Evolutionary conservation across 2,113 vertebrate genomes (phyloP).

Genomic region (rat (Rattus norvegicus)): DNA sequence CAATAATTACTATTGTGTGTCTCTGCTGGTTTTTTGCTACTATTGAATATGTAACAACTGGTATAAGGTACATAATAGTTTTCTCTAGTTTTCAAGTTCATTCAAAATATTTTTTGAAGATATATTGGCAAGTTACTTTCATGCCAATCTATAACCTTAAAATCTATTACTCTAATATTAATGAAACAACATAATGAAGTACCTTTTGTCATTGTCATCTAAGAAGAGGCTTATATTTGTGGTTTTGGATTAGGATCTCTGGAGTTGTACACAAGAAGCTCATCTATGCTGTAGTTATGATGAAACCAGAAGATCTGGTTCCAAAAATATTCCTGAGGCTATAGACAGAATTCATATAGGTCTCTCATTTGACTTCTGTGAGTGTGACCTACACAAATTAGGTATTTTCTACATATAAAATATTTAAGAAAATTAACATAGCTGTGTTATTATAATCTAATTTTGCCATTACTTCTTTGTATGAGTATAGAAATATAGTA

Average conservation of each 20-base stretch:
- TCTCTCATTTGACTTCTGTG: background rate
- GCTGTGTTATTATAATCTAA: background rate
- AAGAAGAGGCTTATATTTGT: background rate
- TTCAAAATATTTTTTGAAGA: conserved; percentile 9
- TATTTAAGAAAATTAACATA: background rate
- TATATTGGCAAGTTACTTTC: conserved; percentile 30
- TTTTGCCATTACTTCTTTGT: background rate
- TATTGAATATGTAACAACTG: background rate
- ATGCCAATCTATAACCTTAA: conserved; percentile 16
- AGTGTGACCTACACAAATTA: background rate
- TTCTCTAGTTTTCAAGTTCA: conserved; percentile 13
- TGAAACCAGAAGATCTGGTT: conserved; percentile 19
- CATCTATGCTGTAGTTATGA: background rate
- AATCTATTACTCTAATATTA: conserved; percentile 51
- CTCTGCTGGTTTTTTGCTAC: background rate
- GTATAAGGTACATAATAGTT: background rate
- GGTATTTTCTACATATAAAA: background rate
- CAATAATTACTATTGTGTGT: too few relatives aligned
- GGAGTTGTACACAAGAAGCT: background rate
- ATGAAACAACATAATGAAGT: conserved; percentile 38
- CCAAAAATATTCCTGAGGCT: background rate
- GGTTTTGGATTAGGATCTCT: background rate
- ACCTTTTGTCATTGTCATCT: conserved; percentile 9
- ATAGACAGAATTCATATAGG: background rate
- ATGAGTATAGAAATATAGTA: background rate